phyloP scores from a whole-genome alignment of 2,888 invertebrate species.

The Platypus cylindrus region DNA sequence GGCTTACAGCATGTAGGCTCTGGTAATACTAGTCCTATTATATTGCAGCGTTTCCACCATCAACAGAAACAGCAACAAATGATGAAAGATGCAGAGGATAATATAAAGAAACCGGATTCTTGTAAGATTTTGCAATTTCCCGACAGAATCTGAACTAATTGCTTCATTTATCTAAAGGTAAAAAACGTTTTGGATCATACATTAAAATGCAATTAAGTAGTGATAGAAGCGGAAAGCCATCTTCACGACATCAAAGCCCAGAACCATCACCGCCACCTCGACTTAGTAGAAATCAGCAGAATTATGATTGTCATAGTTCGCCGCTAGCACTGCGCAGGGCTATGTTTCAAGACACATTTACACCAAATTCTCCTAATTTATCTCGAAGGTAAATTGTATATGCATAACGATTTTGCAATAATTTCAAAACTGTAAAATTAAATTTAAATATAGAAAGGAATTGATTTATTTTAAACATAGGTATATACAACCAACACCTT shows the following conservation, averaged over 20 bases:
- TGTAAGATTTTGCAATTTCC: constrained; percentile 13
- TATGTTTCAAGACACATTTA: constrained; percentile 40
- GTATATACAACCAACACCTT: constrained; percentile 48
- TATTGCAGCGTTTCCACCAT: constrained; percentile 64
- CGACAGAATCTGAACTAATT: too few species aligned
- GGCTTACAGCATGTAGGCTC: constrained; percentile 31
- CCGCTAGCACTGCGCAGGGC: constrained; percentile 47
- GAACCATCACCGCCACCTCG: constrained; percentile 50
- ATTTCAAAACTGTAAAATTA: background rate
- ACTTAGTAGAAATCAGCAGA: constrained; percentile 28
- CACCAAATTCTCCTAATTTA: constrained; percentile 40
- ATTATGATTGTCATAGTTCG: constrained; percentile 31
- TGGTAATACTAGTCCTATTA: constrained; percentile 67
- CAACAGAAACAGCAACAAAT: constrained; percentile 61
- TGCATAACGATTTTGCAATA: too few species aligned
- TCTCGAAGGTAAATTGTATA: constrained; percentile 39
- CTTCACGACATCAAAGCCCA: constrained; percentile 43
- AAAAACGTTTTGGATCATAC: constrained; percentile 72
- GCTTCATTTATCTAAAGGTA: constrained; percentile 30
- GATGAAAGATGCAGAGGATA: constrained; percentile 36
- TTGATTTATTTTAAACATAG: constrained; percentile 27
- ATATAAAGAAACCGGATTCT: constrained; percentile 18
- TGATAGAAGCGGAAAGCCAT: constrained; percentile 35
- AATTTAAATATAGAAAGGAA: background rate
- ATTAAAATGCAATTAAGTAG: constrained; percentile 63